Evolutionary conservation across 2,888 invertebrate species (phyloP), one percentile per base, ranked within the genome.

Genomic region (Merodon equestris): DNA sequence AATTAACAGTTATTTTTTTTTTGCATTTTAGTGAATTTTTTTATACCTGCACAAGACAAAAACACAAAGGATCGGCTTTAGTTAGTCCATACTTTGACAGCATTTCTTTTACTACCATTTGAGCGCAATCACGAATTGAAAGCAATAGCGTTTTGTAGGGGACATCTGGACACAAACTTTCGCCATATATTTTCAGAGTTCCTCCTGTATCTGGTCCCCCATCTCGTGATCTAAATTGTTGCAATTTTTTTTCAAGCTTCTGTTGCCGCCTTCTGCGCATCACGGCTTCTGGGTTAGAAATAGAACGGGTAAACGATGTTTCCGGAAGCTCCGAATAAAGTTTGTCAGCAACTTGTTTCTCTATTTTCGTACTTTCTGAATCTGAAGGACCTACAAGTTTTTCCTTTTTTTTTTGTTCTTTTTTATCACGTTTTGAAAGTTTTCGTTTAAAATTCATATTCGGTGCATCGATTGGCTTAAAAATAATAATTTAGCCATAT

Each of bases 281-380:
- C 84, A 99, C 99, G 76, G 98, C 98, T 91, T 99, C 99, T 1
- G 99, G 99, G 91, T 99, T 99, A 82, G 98, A 99, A 88, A 99
- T 99, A 85, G 98, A 98, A 85, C 99, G 92, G 54, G 99, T 99
- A 90, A 99, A 99, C 84, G 97, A 98, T 58, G 98, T 98, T 90
- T 99, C 98, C 19, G 99, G 99, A 84, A 99, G 90, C 90, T 98
- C 98, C 93, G 95, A 96, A 85, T 97, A 97, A 72, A 97, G 91
- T 90, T 97, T 97, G 87, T 97, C 97, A 1, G 97, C 97, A 13
- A 97, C 96, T 56, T 94, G 93, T 86, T 93, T 84, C 85, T 94
- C 94, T 34, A 85, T 84, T 86, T 95, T 94, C 73, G 91, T 82
- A 14, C 76, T 83, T 56, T 68, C 83, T 9, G 77, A 82, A 90